Evolutionary conservation across 2,113 vertebrate genomes (phyloP).

Genomic region (Eretmochelys imbricata): DNA sequence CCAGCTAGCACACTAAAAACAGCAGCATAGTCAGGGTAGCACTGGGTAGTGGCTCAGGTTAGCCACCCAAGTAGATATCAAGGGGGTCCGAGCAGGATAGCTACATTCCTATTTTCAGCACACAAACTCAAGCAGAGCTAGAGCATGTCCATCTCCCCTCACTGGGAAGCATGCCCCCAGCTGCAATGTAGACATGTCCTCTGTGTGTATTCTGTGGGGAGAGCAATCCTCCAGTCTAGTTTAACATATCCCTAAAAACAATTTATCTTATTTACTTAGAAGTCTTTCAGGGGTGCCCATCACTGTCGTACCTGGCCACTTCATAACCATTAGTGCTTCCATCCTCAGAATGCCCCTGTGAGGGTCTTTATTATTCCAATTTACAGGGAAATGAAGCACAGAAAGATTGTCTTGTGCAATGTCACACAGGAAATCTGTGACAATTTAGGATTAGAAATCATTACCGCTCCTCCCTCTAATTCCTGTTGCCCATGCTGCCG

Average conservation of each 20-base stretch:
- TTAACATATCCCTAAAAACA: background rate
- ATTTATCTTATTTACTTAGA: background rate
- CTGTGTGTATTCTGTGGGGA: background rate
- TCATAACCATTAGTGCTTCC: fast-evolving
- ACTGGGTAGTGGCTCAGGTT: background rate
- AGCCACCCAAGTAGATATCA: background rate
- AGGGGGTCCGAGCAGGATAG: background rate
- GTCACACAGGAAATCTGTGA: background rate
- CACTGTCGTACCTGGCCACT: background rate
- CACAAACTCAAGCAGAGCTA: background rate
- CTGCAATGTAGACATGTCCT: background rate
- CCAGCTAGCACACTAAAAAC: background rate
- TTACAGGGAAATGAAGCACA: background rate
- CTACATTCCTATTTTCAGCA: background rate
- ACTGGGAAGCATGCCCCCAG: no score
- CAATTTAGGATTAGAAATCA: background rate
- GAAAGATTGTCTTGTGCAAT: background rate
- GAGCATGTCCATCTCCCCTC: background rate
- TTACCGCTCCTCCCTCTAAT: background rate
- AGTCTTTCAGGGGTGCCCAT: background rate
- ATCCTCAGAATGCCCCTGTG: background rate
- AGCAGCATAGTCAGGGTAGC: background rate
- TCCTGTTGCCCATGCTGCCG: background rate
- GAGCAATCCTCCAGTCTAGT: background rate
- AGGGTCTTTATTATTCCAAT: background rate